Evolutionary conservation across 2,888 invertebrate genomes (phyloP), one percentile per base, ranked within the genome.

Genomic region (Candidula unifasciata): DNA sequence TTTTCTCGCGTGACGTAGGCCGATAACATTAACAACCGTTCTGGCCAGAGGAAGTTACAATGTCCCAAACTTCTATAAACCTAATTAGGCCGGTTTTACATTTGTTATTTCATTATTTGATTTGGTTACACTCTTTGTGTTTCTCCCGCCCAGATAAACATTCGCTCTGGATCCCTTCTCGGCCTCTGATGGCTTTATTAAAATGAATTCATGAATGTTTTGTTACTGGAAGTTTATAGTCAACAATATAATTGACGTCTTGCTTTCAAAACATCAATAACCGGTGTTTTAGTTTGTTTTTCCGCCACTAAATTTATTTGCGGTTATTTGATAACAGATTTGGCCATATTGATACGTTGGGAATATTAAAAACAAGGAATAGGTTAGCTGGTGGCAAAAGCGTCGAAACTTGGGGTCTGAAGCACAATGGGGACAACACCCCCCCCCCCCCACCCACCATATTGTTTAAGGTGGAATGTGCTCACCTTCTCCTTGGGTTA

Each of bases 51-150:
- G 83, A 83, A 83, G 83, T 68, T n/a, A 69, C 78, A 74, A 74
- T 82, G 82, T 82, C 82, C 74, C 54, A 60, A 71, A 57, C 82
- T 57, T 82, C 82, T 74, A 82, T 82, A 82, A 82, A 82, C 73
- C 82, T 74, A 82, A 82, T 82, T 82, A 82, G 73, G 27, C 71
- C 37, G 74, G 74, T 57, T 80, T 82, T 82, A 82, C 71, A 69
- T 71, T 80, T 80, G 80, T 80, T 80, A 80, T 80, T 80, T 80
- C 80, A 80, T 80, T 80, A 80, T 80, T 80, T 80, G 16, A 69
- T 71, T 68, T 71, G 71, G 80, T 64, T 64, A 64, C 66, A 64
- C 79, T 66, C 79, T 79, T 79, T 79, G 79, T 79, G 24, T 79
- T n/a, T 66, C 68, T 66, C 66, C 44, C 60, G 44, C 66, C 5